Percentiles rank a stretch among this genome's conserved stretches.
Conservation (phyloP, 2,888 invertebrate species). For the Chelonus formosanus region DNA sequence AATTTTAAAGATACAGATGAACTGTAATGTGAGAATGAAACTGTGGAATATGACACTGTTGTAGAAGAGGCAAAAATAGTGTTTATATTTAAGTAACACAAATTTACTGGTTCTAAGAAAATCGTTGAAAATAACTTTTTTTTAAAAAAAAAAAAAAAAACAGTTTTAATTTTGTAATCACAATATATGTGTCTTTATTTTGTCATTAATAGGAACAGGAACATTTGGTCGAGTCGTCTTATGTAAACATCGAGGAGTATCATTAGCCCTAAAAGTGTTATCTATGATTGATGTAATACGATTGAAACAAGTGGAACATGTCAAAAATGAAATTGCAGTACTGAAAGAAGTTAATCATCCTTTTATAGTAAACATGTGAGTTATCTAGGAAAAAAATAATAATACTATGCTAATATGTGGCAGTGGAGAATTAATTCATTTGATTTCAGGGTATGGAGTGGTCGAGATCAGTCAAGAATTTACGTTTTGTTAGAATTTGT, state of each 20-base stretch:
- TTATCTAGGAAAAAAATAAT: slow-evolving; percentile 51
- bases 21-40: too few relatives aligned
- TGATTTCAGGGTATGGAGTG: slow-evolving; percentile 83
- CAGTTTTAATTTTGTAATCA: neutral
- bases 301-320: slow-evolving; percentile 96
- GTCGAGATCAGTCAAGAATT: slow-evolving; percentile 87
- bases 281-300: slow-evolving; percentile 93
- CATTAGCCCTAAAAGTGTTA: slow-evolving; percentile 88
- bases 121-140: neutral
- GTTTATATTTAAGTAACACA: too few relatives aligned
- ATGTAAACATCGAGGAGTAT: slow-evolving; percentile 80
- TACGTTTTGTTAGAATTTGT: slow-evolving; percentile 98
- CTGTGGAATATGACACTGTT: too few relatives aligned
- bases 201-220: slow-evolving; percentile 79
- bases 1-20: too few relatives aligned
- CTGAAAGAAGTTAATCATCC: slow-evolving; percentile 92
- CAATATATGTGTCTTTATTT: neutral
- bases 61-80: too few relatives aligned
- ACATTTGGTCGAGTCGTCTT: slow-evolving; percentile 96
- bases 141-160: too few relatives aligned
- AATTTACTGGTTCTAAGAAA: too few relatives aligned
- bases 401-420: too few relatives aligned
- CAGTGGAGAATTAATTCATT: too few relatives aligned
- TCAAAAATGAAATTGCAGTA: slow-evolving; percentile 95
- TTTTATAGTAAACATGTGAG: slow-evolving; percentile 94